Evolutionary conservation across 2,888 invertebrate genomes (phyloP), one percentile per base, ranked within the genome.

Genomic region (Pemphredon lugubris): DNA sequence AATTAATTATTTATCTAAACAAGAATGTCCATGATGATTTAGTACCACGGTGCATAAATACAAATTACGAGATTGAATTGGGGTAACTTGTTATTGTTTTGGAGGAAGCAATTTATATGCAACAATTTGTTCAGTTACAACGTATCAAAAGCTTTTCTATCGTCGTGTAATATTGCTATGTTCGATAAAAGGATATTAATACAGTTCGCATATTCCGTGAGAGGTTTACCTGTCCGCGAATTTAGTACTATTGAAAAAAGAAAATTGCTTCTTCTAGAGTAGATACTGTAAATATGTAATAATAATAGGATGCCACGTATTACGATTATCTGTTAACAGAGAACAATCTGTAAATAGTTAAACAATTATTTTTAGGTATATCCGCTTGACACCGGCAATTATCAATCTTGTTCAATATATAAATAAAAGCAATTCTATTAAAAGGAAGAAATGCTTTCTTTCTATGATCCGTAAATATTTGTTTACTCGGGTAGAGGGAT

Each of bases 301-400:
- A 74, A 81, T 77, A 40, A 59, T 74, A 66, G 57, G 30, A 58
- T 18, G 63, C 57, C 51, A 69, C 70, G 40, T 71, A 74, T 59
- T 77, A 66, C 51, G 18, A 73, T 77, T 73, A 66, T 69, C 72
- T 73, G 75, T 66, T 58, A 55, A 73, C 70, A 74, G 71, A 70
- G 75, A 55, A 68, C 65, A 59, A 84, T 78, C 74, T 84, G 77
- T 84, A 81, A 53, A 81, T 82, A 79, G 67, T 69, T 71, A 76
- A 63, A 77, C 53, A 39, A 59, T 70, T 78, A 78, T 75, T 73
- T 81, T 75, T 75, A 81, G 55, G 69, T 65, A 58, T 70, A 50
- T 75, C 68, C 53, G 75, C 71, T 79, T 79, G 57, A 61, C 72
- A 70, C 70, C 61, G 54, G 64, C 39, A 63, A 78, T 79, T 76